Evolutionary conservation across 2,888 invertebrate species (phyloP), one percentile per base, ranked within the genome.

Genomic region (Hypolimnas misippus): DNA sequence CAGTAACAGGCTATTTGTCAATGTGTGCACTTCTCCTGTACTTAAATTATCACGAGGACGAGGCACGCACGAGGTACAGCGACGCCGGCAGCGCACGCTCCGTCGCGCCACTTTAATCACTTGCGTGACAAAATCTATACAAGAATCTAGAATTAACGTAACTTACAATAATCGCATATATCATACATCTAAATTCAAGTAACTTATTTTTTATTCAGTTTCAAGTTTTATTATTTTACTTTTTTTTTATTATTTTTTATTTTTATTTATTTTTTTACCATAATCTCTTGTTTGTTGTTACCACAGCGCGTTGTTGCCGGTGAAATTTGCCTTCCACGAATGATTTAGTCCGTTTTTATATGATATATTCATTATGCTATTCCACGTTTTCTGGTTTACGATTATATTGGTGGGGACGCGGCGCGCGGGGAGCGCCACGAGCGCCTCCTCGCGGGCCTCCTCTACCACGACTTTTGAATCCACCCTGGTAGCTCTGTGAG

Each of bases 271-370:
- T 71, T 70, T 87, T 89, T 87, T 90, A 88, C 87, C 91, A 88
- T 93, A 93, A 93, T 92, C 93, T 93, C 92, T 72, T 93, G 89
- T 93, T 90, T 89, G 90, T 93, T 87, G 81, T 83, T 82, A 82
- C 87, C 88, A 86, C 87, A 85, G 84, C 87, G 81, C 90, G 93
- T 94, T 94, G 94, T 94, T 94, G 94, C 94, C 93, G 93, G 93
- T 94, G 94, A 94, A 94, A 94, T 93, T 92, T 94, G 93, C 94
- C 94, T 94, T 93, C 92, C 93, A 93, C 93, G 90, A 93, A 89
- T 86, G 86, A 89, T 88, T 89, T 87, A 83, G 90, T 89, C 87
- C 83, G 75, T 85, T 76, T 76, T 25, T 21, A 25, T 29, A 8
- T 49, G n/a, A 59, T 66, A 68, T 70, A 70, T 68, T 73, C 62